These are phyloP conservation scores for Bolinopsis microptera DNA, from an alignment of 37 sponge, comb jelly and placozoan species.

Conservation along the genomic window DNA sequence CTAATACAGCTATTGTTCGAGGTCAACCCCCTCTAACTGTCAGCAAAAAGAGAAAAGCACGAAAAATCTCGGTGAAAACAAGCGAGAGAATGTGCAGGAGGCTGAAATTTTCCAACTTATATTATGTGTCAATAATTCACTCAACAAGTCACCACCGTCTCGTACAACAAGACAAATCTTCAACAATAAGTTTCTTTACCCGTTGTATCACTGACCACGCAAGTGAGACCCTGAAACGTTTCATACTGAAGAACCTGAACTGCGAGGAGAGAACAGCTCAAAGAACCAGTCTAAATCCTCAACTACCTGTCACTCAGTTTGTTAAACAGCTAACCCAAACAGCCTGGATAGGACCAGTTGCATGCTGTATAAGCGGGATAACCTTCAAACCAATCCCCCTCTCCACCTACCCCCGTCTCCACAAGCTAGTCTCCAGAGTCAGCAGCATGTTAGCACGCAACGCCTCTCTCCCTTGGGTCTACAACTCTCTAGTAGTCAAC, in stretches of 20 bases:
- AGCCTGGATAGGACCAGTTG: neutral
- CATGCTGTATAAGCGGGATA: neutral
- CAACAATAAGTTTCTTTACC: neutral
- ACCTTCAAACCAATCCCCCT: neutral
- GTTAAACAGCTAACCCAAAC: neutral
- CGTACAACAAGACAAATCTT: neutral
- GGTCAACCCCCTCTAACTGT: too few species aligned
- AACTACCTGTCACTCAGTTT: neutral
- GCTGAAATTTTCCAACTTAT: neutral
- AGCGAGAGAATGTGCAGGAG: neutral
- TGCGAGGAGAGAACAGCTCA: neutral
- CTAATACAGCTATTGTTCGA: too few species aligned
- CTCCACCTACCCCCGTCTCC: neutral
- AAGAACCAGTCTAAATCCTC: neutral
- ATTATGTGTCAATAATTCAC: neutral
- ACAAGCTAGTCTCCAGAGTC: neutral
- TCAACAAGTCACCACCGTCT: neutral
- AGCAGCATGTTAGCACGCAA: neutral
- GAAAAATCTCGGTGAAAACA: neutral
- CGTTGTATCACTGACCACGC: neutral
- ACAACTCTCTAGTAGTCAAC: neutral
- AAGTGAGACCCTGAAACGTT: neutral
- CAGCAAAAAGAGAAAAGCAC: neutral
- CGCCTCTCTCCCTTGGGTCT: neutral
- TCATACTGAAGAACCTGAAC: neutral